phyloP scores from a whole-genome alignment of 2,888 invertebrate genomes.

The Polyommatus icarus region DNA sequence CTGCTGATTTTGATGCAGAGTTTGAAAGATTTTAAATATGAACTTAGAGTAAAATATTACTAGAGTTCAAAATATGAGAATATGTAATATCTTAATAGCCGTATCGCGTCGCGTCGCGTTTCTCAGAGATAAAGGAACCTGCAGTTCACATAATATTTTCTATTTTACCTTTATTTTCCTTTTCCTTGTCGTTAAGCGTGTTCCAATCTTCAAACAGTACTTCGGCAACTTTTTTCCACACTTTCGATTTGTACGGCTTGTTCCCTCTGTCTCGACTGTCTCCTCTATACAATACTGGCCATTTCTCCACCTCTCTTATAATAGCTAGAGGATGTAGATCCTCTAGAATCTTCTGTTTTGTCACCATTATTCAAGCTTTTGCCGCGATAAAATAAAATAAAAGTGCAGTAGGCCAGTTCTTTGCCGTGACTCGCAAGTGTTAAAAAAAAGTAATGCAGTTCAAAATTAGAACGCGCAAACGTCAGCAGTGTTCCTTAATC shows the following conservation, averaged over 20 bases:
- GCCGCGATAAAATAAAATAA: constrained; percentile 30
- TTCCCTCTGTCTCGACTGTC: constrained; percentile 47
- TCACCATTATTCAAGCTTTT: constrained; percentile 36
- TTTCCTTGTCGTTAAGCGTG: constrained; percentile 41
- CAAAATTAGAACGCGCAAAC: neutral
- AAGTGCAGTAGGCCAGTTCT: neutral
- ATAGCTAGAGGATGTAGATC: constrained; percentile 52
- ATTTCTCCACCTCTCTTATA: constrained; percentile 53
- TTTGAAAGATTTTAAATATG: no score
- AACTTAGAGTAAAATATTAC: no score
- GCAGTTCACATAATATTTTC: neutral
- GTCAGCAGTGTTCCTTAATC: neutral
- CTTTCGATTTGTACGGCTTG: constrained; percentile 45
- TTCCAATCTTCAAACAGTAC: constrained; percentile 48
- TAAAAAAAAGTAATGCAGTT: neutral
- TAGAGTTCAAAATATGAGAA: no score
- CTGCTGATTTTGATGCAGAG: no score
- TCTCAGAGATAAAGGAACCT: neutral
- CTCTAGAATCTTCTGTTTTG: constrained; percentile 46
- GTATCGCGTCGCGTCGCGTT: no score
- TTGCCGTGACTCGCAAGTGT: neutral
- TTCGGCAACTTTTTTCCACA: constrained; percentile 52
- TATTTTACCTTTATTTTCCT: constrained; percentile 45
- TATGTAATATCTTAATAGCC: no score
- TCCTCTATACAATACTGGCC: constrained; percentile 51